A percentile compares a stretch with the other conserved stretches of the same genome.
phyloP scores from a whole-genome alignment of 2,113 vertebrate genomes.

The Thunnus thynnus region DNA sequence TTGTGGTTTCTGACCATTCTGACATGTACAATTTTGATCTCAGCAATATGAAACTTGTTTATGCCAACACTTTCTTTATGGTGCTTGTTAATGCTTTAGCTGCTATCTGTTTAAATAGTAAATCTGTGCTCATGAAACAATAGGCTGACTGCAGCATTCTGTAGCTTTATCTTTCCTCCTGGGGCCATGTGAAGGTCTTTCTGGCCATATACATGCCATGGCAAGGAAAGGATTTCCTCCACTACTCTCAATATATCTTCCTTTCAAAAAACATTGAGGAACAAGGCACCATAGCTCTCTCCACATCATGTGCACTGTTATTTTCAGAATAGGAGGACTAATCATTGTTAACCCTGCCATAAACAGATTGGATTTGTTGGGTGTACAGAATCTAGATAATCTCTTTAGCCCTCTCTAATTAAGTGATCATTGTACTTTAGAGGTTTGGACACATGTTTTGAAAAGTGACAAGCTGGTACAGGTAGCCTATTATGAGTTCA shows the following conservation, averaged over 20 bases:
- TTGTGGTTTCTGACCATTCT: constrained; percentile 5
- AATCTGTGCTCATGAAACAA: constrained; percentile 39
- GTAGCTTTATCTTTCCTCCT: constrained; percentile 45
- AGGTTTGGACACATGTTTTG: not conserved
- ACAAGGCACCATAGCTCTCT: not conserved
- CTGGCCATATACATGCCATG: constrained; percentile 28
- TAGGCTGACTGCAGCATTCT: constrained; percentile 26
- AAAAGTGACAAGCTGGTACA: not conserved
- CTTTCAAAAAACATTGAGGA: constrained; percentile 3
- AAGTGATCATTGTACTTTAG: not conserved
- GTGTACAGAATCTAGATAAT: too few relatives aligned
- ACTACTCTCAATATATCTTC: constrained; percentile 18
- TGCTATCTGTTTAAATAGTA: constrained; percentile 16
- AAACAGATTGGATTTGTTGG: not conserved
- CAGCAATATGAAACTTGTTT: constrained; percentile 13
- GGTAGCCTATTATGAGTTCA: not conserved
- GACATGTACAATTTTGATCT: not conserved
- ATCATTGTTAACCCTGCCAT: not conserved
- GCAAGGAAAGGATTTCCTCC: constrained; percentile 21
- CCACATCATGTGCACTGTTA: constrained; percentile 34
- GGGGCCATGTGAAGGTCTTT: constrained; percentile 61
- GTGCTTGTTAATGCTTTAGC: not conserved
- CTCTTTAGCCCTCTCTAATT: not conserved
- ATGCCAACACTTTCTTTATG: not conserved
- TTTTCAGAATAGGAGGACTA: constrained; percentile 11